Base-by-base conservation (phyloP, 2,113 vertebrate genomes). In the Lophura nycthemera region DNA sequence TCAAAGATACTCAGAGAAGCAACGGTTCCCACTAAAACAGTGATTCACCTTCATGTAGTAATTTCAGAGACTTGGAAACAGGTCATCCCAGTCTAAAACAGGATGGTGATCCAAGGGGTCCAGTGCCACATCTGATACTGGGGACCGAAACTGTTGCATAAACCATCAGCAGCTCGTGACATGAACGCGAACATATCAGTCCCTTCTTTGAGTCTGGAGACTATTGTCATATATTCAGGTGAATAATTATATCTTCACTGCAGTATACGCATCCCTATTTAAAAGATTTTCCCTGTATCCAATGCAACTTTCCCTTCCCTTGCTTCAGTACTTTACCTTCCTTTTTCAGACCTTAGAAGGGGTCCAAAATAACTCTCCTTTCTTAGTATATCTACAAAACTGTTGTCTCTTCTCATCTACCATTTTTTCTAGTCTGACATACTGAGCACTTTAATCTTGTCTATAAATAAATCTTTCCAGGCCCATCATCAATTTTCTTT, bases 171-270 rank as follows among this genome's bases (percentile, higher is more conserved):
- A 42, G 8, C 15, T 69, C 60, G 38, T 19, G 10, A 75, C 32
- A 5, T 29, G 18, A 71, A 7, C 20, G 7, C 19, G 13, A 17
- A 12, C 13, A 59, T 1, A 0, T 40, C 20, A 27, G 29, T 57
- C 7, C 36, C 24, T 9, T 52, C 22, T 24, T 22, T 19, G 3
- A 45, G 34, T 48, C 79, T 60, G 24, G 30, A 87, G 30, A 60
- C 48, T 79, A 30, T 25, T 52, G 13, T 42, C 29, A 42, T 10
- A 2, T 43, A 54, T 54, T 34, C n/a, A 70, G 19, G 43, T 22
- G 29, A 59, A n/a, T 32, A 61, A 2, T 20, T 7, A 75, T 22
- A 43, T 79, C 56, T 72, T 73, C 47, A 59, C 2, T 54, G 32
- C 21, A 54, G 54, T 30, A 66, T 71, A 43, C 15, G 11, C 21